These are phyloP conservation scores for Muscicapa adusta DNA, from an alignment of 2,113 vertebrate genomes.

Conservation along the genomic window DNA sequence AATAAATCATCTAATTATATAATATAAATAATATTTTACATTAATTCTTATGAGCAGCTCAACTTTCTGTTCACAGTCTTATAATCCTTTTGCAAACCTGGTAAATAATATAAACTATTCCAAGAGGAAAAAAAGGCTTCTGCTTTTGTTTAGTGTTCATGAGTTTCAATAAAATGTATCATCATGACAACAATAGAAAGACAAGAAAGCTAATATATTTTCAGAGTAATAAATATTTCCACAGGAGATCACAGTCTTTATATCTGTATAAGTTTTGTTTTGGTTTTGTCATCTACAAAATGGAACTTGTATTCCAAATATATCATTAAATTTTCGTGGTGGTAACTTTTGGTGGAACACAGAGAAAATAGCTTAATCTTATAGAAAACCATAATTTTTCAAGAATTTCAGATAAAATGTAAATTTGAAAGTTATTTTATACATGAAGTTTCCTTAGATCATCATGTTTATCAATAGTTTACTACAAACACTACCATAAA, in stretches of 20 bases:
- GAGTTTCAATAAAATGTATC: not conserved
- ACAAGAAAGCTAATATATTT: not conserved
- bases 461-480: not conserved
- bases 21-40: not conserved
- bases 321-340: not conserved
- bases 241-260: not conserved
- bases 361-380: not conserved
- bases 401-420: not conserved
- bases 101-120: fast-evolving
- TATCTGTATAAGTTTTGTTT: not conserved
- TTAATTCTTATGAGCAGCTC: not conserved
- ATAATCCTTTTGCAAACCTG: fast-evolving
- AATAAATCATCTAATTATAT: not conserved
- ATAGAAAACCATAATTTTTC: not conserved
- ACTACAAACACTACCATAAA: not conserved
- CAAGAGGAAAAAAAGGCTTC: not conserved
- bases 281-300: not conserved
- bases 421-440: not conserved
- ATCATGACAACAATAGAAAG: not conserved
- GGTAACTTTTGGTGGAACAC: not conserved
- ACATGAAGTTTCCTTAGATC: not conserved
- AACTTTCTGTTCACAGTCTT: not conserved
- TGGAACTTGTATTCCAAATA: not conserved
- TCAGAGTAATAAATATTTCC: not conserved
- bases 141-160: not conserved